Evolutionary conservation across 2,113 vertebrate genomes (phyloP), one percentile per base, ranked within the genome.

Genomic region (Muscicapa adusta): DNA sequence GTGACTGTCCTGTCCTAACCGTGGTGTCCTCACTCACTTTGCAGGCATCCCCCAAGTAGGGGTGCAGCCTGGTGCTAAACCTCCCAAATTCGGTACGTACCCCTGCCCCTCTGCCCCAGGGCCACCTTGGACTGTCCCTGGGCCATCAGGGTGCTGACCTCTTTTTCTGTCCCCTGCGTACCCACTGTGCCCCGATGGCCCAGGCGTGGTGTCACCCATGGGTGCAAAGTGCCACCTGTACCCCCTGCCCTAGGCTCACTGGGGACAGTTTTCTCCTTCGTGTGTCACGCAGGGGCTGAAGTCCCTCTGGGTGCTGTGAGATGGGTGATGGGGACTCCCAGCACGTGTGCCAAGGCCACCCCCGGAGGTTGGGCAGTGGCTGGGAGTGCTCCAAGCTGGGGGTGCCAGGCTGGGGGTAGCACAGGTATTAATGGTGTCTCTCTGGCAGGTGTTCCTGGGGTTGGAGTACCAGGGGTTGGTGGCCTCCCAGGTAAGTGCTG

Each of bases 51-150:
- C 97, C 14, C 94, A 97, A 79, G 11, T 96, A 28, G 97, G 97
- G 86, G 93, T 89, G 71, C 96, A 95, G 77, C 94, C 96, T 45
- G 97, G 97, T 90, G 97, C 93, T 88, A 98, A 98, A 77, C 96
- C 97, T 89, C 93, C 98, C 51, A 98, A 98, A 95, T 98, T 97
- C 0, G 98, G 97, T 97, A 96, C 1, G 94, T 95, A 75, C 19
- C 34, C 18, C 58, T 47, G 50, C 6, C 29, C 23, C 26, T 4
- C 22, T 42, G 50, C 17, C 67, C 68, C 53, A 54, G 18, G 31
- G 67, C 53, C 45, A 16, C 31, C 42, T 78, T 0, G 0, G 43
- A 15, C 24, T 8, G 3, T 31, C 51, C 25, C 65, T 0, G 1
- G 56, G 58, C 38, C 20, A 8, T 29, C 0, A 0, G 65, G 72